Base-by-base conservation (phyloP, 2,888 invertebrate species). In the Vannuccia rotundouncinata region DNA sequence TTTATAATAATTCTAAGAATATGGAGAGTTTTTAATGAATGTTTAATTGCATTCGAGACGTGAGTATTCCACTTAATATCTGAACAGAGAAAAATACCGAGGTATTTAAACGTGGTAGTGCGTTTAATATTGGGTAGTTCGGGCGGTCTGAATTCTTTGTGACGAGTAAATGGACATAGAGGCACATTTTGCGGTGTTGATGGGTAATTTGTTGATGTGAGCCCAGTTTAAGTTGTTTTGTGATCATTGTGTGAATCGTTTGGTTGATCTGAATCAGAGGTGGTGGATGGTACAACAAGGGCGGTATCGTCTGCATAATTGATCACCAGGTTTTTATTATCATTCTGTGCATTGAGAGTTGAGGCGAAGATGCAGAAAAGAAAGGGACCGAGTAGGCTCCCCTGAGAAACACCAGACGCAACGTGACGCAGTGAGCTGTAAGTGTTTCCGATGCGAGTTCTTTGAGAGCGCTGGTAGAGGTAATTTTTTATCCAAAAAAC, bases 281-380 rank as follows among this genome's bases (percentile, higher is more conserved):
- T 66, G 66, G 17, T 66, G 25, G 25, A 66, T 66, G 66, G 66
- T 66, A 66, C 66, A 66, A 66, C 66, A n/a, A 66, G 66, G 25
- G 66, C 25, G 66, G 66, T 66, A 22, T 22, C 10, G 10, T 66
- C 2, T 66, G 22, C 5, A 13, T 66, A 22, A 13, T 66, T 66
- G 66, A 27, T 66, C 5, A 45, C 45, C 45, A 45, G 45, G 45
- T 45, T 45, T 45, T 45, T n/a, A n/a, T 45, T 45, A 45, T 45
- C 45, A 45, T 45, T 45, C 45, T 17, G 45, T 5, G 66, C 66
- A 66, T 66, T 66, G 66, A 66, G 66, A 66, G 66, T 22, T 66
- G 66, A 66, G 66, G 66, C 66, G 25, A 66, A 66, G 66, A 66
- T 66, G 66, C 66, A 66, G 66, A 5, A 66, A 66, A 66, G 66